Evolutionary conservation across 2,797 vertebrate species (phyloP).

Genomic region (Artibeus jamaicensis): DNA sequence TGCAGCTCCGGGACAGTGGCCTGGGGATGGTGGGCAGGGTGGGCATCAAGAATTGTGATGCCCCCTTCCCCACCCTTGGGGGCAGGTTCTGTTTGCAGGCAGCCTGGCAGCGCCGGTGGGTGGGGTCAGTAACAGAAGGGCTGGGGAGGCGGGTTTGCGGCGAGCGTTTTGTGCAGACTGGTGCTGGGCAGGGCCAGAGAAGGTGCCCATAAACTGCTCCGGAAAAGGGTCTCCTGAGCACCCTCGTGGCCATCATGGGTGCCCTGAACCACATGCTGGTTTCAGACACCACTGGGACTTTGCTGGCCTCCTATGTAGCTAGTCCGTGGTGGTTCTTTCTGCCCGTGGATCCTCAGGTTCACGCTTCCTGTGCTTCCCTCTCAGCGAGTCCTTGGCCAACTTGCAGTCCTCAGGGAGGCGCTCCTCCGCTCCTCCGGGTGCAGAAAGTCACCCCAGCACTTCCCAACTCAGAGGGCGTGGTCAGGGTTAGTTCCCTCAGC

Average conservation of each 20-base stretch:
- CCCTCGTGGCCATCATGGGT: fast-evolving
- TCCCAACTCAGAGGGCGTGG: background rate
- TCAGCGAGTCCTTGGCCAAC: fast-evolving
- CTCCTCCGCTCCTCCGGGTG: background rate
- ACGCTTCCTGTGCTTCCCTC: background rate
- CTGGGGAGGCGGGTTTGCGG: fast-evolving
- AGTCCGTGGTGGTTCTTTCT: background rate
- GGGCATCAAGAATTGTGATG: background rate
- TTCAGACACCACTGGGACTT: background rate
- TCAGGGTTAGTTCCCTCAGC: background rate
- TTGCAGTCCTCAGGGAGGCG: background rate
- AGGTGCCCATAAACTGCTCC: no score
- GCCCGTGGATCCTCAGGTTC: no score
- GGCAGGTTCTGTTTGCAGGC: background rate
- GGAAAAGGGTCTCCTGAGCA: no score
- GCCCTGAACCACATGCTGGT: background rate
- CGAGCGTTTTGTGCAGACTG: background rate
- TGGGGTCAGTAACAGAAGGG: background rate
- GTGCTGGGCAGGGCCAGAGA: fast-evolving
- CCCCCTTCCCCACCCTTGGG: background rate
- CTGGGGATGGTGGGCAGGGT: background rate
- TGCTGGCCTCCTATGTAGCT: background rate
- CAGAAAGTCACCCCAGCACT: background rate
- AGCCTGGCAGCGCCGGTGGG: background rate
- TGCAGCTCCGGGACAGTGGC: fast-evolving